Evolutionary conservation across 2,113 vertebrate species (phyloP).

Genomic region (Columba janthina): DNA sequence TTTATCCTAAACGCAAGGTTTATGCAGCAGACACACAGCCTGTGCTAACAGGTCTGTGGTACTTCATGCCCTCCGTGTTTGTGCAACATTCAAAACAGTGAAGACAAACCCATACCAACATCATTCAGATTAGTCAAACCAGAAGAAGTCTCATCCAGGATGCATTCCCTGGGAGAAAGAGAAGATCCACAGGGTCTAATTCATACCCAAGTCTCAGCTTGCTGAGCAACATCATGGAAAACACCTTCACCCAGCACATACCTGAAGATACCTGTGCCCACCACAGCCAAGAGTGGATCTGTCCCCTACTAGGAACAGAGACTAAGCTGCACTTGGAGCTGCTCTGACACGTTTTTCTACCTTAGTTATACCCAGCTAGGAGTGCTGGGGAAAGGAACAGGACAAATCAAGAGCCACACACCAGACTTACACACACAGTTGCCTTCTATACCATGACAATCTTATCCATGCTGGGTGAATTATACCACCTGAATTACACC

Average conservation of each 20-base stretch:
- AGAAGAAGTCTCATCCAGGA: not conserved
- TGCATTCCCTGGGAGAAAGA: not conserved
- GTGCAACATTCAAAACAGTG: rapidly evolving
- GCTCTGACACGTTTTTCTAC: not conserved
- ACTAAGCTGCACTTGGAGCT: not conserved
- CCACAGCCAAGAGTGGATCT: not conserved
- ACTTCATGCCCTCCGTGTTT: not conserved
- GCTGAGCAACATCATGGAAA: not conserved
- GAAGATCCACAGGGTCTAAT: not conserved
- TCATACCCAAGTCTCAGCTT: not conserved
- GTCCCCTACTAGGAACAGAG: not conserved
- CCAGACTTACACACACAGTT: not conserved
- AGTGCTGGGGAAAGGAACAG: not conserved
- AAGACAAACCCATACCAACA: not conserved
- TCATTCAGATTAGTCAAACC: not conserved
- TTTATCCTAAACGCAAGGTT: not conserved
- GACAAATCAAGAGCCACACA: not conserved
- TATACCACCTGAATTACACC: not conserved
- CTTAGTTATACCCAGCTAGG: not conserved
- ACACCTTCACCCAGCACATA: not conserved
- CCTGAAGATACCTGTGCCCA: rapidly evolving
- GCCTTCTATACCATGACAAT: not conserved
- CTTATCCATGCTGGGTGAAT: too few relatives aligned
- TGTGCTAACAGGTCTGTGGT: not conserved
- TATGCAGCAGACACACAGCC: not conserved